Percentiles rank a stretch among this genome's conserved stretches.
Conservation (phyloP, 1,140 invertebrate species). For the Thaumatotibia leucotreta region DNA sequence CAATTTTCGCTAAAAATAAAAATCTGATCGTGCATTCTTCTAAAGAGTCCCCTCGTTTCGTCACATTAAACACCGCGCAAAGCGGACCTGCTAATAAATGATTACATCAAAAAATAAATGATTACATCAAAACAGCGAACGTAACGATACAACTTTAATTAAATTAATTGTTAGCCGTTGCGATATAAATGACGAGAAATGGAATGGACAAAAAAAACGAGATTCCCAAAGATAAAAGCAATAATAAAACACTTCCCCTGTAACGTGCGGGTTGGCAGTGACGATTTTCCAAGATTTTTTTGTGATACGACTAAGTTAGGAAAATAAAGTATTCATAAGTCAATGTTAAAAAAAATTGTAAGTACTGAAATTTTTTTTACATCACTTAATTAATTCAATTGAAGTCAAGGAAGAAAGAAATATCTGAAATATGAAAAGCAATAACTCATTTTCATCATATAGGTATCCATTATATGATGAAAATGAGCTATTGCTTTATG, state of each 20-base stretch:
- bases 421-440: no score
- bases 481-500: no score
- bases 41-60: constrained; percentile 19
- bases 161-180: constrained; percentile 69
- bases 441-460: no score
- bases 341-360: no score
- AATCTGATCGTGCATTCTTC: neutral
- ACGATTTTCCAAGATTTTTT: constrained; percentile 20
- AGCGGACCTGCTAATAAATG: constrained; percentile 50
- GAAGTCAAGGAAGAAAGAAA: no score
- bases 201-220: constrained; percentile 50
- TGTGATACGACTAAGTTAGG: no score
- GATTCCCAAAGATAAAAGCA: constrained; percentile 64
- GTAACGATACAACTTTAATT: constrained; percentile 62
- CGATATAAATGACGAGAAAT: constrained; percentile 70
- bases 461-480: no score
- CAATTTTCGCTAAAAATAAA: neutral
- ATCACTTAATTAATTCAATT: no score
- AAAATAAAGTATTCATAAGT: no score
- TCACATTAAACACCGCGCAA: constrained; percentile 30
- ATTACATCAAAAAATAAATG: constrained; percentile 49
- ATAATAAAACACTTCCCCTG: constrained; percentile 68
- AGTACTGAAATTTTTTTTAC: no score
- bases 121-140: constrained; percentile 28
- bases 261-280: constrained; percentile 29